These are phyloP conservation scores for Cladorhizidae sp. DNA, from an alignment of 37 sponge, comb jelly and placozoan genomes.

Conservation along the genomic window DNA sequence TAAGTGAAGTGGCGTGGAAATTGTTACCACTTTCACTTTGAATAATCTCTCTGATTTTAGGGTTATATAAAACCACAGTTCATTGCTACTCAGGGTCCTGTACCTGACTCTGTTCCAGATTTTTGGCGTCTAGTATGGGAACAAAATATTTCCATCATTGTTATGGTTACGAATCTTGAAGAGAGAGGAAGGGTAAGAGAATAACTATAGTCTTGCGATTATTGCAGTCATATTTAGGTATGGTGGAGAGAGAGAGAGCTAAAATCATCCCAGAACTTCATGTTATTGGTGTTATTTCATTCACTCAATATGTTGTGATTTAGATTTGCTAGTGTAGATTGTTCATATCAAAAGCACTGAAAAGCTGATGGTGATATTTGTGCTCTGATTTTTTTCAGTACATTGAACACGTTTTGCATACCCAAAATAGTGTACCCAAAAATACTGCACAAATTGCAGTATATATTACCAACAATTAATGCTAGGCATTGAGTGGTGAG, in stretches of 20 bases:
- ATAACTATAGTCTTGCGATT: neutral
- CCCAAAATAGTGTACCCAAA: no score
- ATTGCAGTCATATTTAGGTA: neutral
- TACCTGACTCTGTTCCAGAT: conserved; percentile 78
- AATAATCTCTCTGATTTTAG: neutral
- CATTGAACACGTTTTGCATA: no score
- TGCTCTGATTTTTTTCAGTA: no score
- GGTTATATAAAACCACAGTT: conserved; percentile 48
- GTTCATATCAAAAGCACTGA: no score
- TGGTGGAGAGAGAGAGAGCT: neutral
- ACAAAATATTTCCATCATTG: conserved; percentile 65
- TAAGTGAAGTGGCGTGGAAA: conserved; percentile 23
- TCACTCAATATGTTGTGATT: no score
- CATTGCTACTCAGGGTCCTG: conserved; percentile 87
- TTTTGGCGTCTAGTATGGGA: conserved; percentile 99
- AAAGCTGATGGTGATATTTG: no score
- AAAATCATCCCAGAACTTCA: no score
- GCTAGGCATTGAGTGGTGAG: no score
- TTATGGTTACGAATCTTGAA: conserved; percentile 92
- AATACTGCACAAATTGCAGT: no score
- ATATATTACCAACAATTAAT: no score
- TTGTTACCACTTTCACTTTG: neutral
- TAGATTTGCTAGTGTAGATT: no score
- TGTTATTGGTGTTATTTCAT: no score
- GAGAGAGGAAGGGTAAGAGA: conserved; percentile 83